phyloP scores from a whole-genome alignment of 2,888 invertebrate genomes.

The Cephus sareptanus region DNA sequence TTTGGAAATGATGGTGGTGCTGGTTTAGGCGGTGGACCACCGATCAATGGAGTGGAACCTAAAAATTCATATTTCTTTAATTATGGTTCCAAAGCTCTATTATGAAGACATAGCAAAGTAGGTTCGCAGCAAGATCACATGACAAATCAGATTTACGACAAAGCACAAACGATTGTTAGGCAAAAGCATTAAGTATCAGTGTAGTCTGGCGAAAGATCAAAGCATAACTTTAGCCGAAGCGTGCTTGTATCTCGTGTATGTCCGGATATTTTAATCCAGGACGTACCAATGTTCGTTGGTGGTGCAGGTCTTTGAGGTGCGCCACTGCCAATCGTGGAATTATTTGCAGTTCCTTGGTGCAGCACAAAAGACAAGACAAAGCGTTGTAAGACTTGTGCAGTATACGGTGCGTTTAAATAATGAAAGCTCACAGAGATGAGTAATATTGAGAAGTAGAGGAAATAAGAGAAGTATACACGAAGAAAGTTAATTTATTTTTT shows the following conservation, averaged over 20 bases:
- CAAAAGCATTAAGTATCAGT: neutral
- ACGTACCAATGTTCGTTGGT: slow-evolving; percentile 63
- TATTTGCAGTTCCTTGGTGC: slow-evolving; percentile 55
- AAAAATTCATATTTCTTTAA: neutral
- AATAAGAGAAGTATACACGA: neutral
- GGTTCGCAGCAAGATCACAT: neutral
- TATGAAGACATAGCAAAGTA: neutral
- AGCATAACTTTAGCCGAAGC: neutral
- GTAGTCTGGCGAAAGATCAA: neutral
- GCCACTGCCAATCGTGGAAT: slow-evolving; percentile 49
- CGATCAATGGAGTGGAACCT: neutral
- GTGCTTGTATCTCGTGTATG: neutral
- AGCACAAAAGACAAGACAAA: slow-evolving; percentile 33
- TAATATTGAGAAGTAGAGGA: neutral
- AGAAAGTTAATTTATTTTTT: neutral
- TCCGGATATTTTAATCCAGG: slow-evolving; percentile 2
- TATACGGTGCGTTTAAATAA: neutral
- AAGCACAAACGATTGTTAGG: neutral
- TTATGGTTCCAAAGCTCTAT: neutral
- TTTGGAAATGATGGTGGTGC: slow-evolving; percentile 67
- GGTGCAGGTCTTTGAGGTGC: slow-evolving; percentile 62
- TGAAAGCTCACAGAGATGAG: neutral
- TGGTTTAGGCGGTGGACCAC: slow-evolving; percentile 63
- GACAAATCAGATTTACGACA: neutral
- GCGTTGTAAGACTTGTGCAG: neutral